These are phyloP conservation scores for Periplaneta americana DNA, from an alignment of 1,140 invertebrate genomes.

Conservation along the genomic window DNA sequence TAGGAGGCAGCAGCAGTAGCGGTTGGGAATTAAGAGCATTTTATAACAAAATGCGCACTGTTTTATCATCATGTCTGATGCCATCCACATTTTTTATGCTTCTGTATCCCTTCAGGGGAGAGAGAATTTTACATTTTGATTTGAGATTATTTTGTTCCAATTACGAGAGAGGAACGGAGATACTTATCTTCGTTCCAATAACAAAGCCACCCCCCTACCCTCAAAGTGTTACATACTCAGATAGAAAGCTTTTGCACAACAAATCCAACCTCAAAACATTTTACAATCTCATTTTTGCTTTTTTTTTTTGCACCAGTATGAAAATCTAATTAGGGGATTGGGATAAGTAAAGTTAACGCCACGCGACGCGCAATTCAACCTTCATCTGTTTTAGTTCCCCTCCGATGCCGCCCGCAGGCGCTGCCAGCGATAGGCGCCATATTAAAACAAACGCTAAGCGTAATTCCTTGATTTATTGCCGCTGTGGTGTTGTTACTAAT, in stretches of 20 bases:
- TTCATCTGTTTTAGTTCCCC: constrained; percentile 5
- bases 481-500: not conserved
- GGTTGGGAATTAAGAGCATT: not conserved
- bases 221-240: not conserved
- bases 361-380: not conserved
- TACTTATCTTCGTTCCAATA: not conserved
- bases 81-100: not conserved
- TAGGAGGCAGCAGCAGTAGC: not conserved
- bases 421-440: constrained; percentile 7
- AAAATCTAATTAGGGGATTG: not conserved
- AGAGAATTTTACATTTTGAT: not conserved
- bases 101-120: not conserved
- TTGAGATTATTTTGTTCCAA: not conserved
- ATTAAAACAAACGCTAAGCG: constrained; percentile 12
- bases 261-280: not conserved
- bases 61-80: not conserved
- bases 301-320: no score
- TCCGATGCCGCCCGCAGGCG: not conserved
- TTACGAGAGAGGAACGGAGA: not conserved
- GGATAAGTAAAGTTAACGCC: not conserved
- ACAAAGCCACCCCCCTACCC: not conserved
- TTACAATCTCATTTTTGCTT: not conserved
- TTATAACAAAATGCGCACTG: not conserved
- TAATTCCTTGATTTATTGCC: constrained; percentile 8
- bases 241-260: not conserved